Base-by-base conservation (phyloP, 2,797 vertebrate species). In the Halcyon badia region DNA sequence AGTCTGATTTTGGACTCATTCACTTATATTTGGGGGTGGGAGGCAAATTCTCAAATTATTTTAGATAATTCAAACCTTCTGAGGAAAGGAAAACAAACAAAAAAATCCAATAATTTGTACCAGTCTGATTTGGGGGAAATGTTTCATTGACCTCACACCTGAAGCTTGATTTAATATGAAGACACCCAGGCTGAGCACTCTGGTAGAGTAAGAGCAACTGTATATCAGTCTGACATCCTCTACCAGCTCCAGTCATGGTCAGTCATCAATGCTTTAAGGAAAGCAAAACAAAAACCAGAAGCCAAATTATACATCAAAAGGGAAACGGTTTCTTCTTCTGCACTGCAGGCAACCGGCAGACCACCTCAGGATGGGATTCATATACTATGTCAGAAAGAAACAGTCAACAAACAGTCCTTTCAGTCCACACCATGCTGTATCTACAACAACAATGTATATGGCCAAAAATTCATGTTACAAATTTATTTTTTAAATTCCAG, bases 251-350 rank as follows among this genome's bases (percentile, higher is more conserved):
- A 62, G 72, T 49, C 79, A 3, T 75, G 77, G 48, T 64, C 83
- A 64, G 76, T 31, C 26, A 2, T 81, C 87, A 69, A 37, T 28
- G 54, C 69, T 86, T 42, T 83, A 75, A 94, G 90, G 90, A 95
- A 95, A 95, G 72, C 76, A 96, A 92, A 95, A 90, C 72, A 66
- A 69, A 94, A 94, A 65, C 31, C 89, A 95, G 92, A 86, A 96
- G 90, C 87, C 84, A 94, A 95, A 97, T 91, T 90, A 58, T 37
- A 81, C 70, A 92, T 96, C 93, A 95, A 90, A 96, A 95, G 75
- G 64, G 91, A 96, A 96, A 89, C 39, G 35, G 68, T 91, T 80
- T 92, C 82, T 95, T 91, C 84, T 93, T 44, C 73, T 83, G 79
- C 89, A 52, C 87, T 91, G 94, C 94, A 95, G 88, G 93, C 93